A percentile compares a stretch with the other conserved stretches of the same genome.
phyloP scores from a whole-genome alignment of 1,140 invertebrate genomes.

The Procambarus virginalis region DNA sequence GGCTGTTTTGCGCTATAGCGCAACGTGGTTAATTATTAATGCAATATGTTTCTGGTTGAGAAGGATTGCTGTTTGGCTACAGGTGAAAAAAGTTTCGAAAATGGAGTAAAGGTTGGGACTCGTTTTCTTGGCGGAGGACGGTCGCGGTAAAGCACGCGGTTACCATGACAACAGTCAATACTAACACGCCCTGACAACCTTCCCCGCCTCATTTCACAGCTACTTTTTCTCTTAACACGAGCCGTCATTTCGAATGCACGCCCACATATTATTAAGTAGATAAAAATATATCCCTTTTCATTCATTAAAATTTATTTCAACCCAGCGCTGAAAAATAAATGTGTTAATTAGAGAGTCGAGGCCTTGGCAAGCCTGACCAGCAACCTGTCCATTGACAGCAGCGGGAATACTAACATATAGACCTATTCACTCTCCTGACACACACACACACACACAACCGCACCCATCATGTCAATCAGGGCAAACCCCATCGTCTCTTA shows the following conservation, averaged over 20 bases:
- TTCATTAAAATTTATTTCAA: conserved; percentile 19
- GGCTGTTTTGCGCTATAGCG: too few species aligned
- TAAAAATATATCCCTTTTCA: conserved; percentile 6
- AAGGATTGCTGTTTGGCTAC: not conserved
- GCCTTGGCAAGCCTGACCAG: conserved; percentile 26
- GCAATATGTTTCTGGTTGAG: not conserved
- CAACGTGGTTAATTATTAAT: not conserved
- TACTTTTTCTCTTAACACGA: too few species aligned
- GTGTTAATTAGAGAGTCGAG: not conserved
- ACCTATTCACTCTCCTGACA: not conserved
- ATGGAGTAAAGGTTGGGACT: conserved; percentile 29
- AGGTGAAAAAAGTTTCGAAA: not conserved
- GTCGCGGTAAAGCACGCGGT: conserved; percentile 44
- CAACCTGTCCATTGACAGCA: conserved; percentile 55
- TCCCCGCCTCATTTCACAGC: not conserved
- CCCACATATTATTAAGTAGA: not conserved
- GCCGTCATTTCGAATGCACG: too few species aligned
- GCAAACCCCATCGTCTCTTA: not conserved
- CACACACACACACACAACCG: not conserved
- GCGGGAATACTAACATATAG: not conserved
- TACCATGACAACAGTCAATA: conserved; percentile 64
- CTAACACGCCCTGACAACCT: conserved; percentile 45
- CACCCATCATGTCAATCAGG: not conserved
- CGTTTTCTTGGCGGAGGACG: conserved; percentile 45
- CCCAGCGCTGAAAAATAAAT: not conserved